Base-by-base conservation (phyloP, 2,888 invertebrate species). In the Heteromurus nitidus region DNA sequence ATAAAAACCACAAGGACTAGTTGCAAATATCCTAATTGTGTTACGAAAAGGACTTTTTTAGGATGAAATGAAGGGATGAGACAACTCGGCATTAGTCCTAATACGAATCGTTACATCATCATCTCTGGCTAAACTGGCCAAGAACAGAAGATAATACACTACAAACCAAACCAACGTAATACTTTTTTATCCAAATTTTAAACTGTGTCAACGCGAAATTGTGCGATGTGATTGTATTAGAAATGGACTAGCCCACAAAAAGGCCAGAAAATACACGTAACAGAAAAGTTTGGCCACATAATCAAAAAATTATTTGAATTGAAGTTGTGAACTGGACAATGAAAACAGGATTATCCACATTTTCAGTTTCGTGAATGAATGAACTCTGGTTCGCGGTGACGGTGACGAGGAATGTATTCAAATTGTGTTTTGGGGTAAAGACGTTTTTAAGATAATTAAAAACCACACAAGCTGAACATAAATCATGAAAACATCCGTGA, bases 1-100 rank as follows among this genome's bases (percentile, higher is more conserved):
- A n/a, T n/a, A 47, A 68, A 65, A 77, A 67, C 75, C 77, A 47
- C 77, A 77, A 77, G 69, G 69, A 77, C 69, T 77, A 2, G 62
- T n/a, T n/a, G n/a, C n/a, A n/a, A n/a, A n/a, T n/a, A 67, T n/a
- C 31, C 20, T 26, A 67, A 76, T 44, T 20, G 30, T 58, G 26
- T 74, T 74, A 42, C 50, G 42, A 47, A 65, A 47, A 68, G 67
- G 47, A 68, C 68, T 60, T 55, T 73, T 26, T 31, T 26, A 36
- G n/a, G 24, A 5, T 53, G n/a, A 53, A 53, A 53, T 53, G 22
- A 53, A 30, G 36, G 31, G 44, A 28, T 36, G 26, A 60, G 67
- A 76, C 76, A 60, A 31, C 30, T 64, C 47, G 11, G 24, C 42
- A 58, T 60, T 68, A 75, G 67, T 53, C 55, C 44, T 11, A n/a